Evolutionary conservation across 2,113 vertebrate genomes (phyloP), one percentile per base, ranked within the genome.

Genomic region (Tupaia chinensis): DNA sequence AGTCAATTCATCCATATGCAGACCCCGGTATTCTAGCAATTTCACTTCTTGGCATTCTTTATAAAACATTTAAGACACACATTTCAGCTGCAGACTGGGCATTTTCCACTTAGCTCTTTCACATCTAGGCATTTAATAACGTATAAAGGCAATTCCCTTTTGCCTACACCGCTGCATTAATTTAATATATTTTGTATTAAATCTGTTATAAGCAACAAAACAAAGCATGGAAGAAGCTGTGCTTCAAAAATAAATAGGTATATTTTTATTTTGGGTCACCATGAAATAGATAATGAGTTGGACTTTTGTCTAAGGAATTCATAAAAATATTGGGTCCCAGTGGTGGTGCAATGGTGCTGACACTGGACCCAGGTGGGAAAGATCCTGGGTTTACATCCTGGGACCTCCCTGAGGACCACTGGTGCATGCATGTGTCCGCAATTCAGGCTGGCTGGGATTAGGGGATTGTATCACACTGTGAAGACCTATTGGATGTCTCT

Each of bases 171-270:
- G 16, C 25, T 17, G n/a, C 7, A 1, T 25, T 70, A 69, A 78
- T 65, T 79, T 91, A 58, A 34, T 56, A 53, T 3, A 34, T 63
- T 91, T 61, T 44, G 16, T 27, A 69, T 9, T 53, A 77, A 76
- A 12, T 72, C 63, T 66, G 77, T 54, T 22, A 29, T 29, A 81
- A 68, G 25, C 69, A 76, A 79, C n/a, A 69, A 81, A 87, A 34
- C 12, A 34, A 89, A 73, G 69, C 19, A 88, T 93, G 1, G 27
- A 96, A 84, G 83, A 94, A 87, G 53, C 68, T 44, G 19, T 12
- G 17, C 58, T 94, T 79, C 72, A 60, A 32, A 96, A 87, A 29
- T 32, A 95, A 87, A 27, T 66, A 76, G 87, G 87, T 69, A 32
- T 61, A 69, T 29, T 34, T 91, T 74, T 19, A 91, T 29, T 53